These are phyloP conservation scores for Vulpes lagopus DNA, from an alignment of 2,113 vertebrate species.

Conservation along the genomic window DNA sequence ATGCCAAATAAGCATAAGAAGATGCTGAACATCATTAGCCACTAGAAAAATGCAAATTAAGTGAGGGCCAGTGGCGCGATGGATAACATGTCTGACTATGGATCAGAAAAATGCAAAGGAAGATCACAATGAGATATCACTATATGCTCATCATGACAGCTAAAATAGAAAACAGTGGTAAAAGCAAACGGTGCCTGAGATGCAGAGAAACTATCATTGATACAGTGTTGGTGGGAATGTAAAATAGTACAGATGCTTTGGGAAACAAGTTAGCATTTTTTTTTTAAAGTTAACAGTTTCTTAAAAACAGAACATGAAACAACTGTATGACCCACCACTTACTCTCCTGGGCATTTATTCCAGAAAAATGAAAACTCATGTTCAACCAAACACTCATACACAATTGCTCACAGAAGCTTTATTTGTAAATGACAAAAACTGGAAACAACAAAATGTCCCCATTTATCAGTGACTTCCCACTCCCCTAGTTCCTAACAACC, in stretches of 20 bases:
- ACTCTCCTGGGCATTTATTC: neutral
- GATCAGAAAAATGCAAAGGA: neutral
- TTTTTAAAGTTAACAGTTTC: neutral
- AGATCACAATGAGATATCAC: neutral
- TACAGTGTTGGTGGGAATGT: neutral
- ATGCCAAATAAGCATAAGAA: conserved; percentile 10
- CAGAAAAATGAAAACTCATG: neutral
- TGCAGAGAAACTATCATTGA: neutral
- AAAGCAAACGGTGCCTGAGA: neutral
- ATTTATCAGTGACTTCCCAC: neutral
- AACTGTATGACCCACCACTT: neutral
- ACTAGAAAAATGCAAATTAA: neutral
- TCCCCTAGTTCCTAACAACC: neutral
- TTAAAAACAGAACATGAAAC: neutral
- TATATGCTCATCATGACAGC: neutral
- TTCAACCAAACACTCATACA: neutral
- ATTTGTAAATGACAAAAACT: neutral
- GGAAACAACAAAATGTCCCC: neutral
- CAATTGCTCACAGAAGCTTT: neutral
- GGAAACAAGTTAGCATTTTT: neutral
- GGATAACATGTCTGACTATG: neutral
- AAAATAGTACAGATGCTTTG: neutral
- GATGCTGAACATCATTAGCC: neutral
- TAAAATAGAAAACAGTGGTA: neutral
- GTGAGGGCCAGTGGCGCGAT: neutral